Conservation (phyloP, 2,113 vertebrate species). For the Urocolius indicus region DNA sequence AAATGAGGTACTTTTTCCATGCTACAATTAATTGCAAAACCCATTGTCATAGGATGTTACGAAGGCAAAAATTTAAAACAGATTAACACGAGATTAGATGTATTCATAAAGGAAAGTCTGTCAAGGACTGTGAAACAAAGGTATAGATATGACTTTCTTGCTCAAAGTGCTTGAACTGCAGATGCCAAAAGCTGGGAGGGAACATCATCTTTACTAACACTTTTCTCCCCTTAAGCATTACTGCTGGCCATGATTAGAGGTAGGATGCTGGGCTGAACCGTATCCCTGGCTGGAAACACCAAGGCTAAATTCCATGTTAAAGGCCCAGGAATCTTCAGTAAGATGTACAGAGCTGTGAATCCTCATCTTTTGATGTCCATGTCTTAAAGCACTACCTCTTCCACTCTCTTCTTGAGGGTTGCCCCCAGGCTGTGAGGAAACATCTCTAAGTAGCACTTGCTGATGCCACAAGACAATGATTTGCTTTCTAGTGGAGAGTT, state of each 20-base stretch:
- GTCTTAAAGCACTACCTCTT: background rate
- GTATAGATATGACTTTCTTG: background rate
- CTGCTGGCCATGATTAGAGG: background rate
- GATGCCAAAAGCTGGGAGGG: background rate
- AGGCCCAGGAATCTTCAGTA: background rate
- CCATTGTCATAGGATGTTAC: background rate
- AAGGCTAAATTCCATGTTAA: background rate
- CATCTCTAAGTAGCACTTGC: background rate
- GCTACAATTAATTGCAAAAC: background rate
- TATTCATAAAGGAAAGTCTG: background rate
- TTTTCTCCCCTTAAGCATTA: background rate
- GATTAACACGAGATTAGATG: background rate
- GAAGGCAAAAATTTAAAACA: background rate
- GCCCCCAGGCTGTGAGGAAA: background rate
- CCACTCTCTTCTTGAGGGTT: background rate
- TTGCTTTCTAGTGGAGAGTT: background rate
- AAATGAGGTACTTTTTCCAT: constrained; percentile 30
- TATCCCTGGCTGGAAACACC: background rate
- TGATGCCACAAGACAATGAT: background rate
- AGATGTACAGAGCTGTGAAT: background rate
- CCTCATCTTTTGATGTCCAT: background rate
- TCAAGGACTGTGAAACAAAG: constrained; percentile 9
- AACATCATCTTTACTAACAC: background rate
- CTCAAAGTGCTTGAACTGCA: background rate
- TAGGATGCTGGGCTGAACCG: background rate